Evolutionary conservation across 2,888 invertebrate species (phyloP), one percentile per base, ranked within the genome.

Genomic region (Lymantria monacha): DNA sequence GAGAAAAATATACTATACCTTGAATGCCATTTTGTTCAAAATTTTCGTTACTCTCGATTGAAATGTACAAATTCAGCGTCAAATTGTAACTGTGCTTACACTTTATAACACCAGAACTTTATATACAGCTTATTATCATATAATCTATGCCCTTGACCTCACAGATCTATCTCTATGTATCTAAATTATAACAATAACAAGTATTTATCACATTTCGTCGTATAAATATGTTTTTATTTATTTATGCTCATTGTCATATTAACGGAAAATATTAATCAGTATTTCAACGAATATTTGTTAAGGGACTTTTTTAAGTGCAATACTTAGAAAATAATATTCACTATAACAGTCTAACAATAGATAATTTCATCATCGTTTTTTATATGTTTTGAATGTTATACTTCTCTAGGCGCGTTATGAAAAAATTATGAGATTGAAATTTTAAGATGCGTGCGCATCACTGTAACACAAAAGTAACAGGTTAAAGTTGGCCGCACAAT

Each of bases 221-320:
- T 9, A 38, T n/a, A 22, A 22, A 38, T 38, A 38, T n/a, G 38
- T n/a, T n/a, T 38, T 38, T 38, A 33, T 33, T 33, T 9, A 33
- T 8, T 10, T 33, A 33, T 33, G 1, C 9, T 10, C 9, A 33
- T 33, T 33, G 22, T 22, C 22, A 8, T 50, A 63, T 61, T 49
- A 10, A 33, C 33, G 10, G 33, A 33, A 33, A 33, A 3, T 33
- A 51, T 42, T 22, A 22, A 22, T 3, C 22, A 22, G 3, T 22
- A 22, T 22, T 5, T 22, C 2, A 22, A 22, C 5, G 22, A 22
- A 22, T 22, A n/a, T 22, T 22, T 22, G 22, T 3, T 22, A 22
- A 22, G 22, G 22, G 22, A 22, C 22, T 22, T 22, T 22, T 22
- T 22, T n/a, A n/a, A 22, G 22, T 22, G 22, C 3, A 22, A 22